These are phyloP conservation scores for Drosophila neoperkinsi DNA, from an alignment of 2,888 invertebrate genomes.

Conservation along the genomic window DNA sequence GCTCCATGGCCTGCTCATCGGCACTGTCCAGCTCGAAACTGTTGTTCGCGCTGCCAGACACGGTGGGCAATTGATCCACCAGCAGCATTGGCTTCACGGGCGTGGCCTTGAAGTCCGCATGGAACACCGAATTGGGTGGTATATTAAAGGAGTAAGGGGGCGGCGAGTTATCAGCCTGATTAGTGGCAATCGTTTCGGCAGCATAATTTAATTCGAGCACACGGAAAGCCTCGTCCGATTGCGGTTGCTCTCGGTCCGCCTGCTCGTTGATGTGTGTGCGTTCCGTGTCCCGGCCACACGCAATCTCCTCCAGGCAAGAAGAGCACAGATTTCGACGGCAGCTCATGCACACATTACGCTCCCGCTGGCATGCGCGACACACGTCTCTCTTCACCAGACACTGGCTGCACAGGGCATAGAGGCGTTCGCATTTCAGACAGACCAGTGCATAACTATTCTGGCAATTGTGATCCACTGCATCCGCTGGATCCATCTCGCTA, in stretches of 20 bases:
- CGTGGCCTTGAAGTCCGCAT: conserved; percentile 69
- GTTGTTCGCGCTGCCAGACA: conserved; percentile 56
- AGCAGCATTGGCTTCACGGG: conserved; percentile 54
- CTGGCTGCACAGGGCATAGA: conserved; percentile 78
- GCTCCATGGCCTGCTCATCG: conserved; percentile 76
- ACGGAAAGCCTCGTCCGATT: conserved; percentile 53
- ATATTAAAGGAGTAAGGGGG: conserved; percentile 79
- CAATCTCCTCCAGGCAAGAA: conserved; percentile 81
- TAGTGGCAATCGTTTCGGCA: conserved; percentile 33
- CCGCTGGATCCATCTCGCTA: conserved; percentile 24
- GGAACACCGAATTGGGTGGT: conserved; percentile 80
- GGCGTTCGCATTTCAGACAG: conserved; percentile 81
- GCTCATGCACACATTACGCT: conserved; percentile 82
- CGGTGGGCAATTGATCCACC: conserved; percentile 65
- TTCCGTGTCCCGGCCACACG: conserved; percentile 74
- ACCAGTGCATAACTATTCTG: conserved; percentile 76
- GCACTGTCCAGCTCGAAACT: conserved; percentile 69
- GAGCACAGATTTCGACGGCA: conserved; percentile 82
- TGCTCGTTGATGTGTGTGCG: conserved; percentile 74
- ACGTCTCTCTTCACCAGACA: conserved; percentile 77
- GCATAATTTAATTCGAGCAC: conserved; percentile 64
- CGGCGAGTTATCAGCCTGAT: conserved; percentile 28
- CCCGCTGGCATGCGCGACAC: conserved; percentile 80
- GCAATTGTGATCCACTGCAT: conserved; percentile 40
- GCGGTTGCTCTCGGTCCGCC: conserved; percentile 18